These are phyloP conservation scores for Cerastis rubricosa DNA, from an alignment of 2,888 invertebrate species.

Conservation along the genomic window DNA sequence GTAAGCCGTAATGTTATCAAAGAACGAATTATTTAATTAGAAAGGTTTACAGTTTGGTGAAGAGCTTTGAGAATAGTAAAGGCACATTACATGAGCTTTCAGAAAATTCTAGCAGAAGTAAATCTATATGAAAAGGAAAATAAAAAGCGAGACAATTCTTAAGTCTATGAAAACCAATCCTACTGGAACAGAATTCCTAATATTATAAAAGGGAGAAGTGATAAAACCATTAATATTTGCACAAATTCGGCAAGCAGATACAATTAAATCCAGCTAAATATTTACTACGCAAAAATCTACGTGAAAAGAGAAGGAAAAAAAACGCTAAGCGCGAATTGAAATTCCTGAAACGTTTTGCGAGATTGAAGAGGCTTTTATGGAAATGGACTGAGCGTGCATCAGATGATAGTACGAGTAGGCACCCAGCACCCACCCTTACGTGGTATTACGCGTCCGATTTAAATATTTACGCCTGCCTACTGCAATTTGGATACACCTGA, in stretches of 20 bases:
- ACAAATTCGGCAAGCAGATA: conserved; percentile 24
- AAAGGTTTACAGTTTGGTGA: not conserved
- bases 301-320: conserved; percentile 74
- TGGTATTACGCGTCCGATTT: conserved; percentile 81
- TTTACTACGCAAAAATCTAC: conserved; percentile 69
- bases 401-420: conserved; percentile 78
- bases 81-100: not conserved
- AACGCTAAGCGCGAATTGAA: conserved; percentile 88
- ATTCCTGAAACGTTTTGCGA: conserved; percentile 89
- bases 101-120: not conserved
- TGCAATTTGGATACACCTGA: conserved; percentile 86
- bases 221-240: conserved; percentile 10
- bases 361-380: conserved; percentile 91
- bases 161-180: not conserved
- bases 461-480: conserved; percentile 85
- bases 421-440: conserved; percentile 73
- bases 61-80: not conserved
- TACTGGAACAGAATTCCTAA: not conserved
- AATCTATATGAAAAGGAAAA: not conserved
- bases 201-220: not conserved
- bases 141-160: not conserved
- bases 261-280: conserved; percentile 66
- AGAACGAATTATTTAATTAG: conserved; percentile 2
- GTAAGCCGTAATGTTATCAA: not conserved
- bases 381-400: conserved; percentile 88